Evolutionary conservation across 35 echinoderm and acorn worm genomes (phyloP).

Genomic region (Hemicentrotus pulcherrimus): DNA sequence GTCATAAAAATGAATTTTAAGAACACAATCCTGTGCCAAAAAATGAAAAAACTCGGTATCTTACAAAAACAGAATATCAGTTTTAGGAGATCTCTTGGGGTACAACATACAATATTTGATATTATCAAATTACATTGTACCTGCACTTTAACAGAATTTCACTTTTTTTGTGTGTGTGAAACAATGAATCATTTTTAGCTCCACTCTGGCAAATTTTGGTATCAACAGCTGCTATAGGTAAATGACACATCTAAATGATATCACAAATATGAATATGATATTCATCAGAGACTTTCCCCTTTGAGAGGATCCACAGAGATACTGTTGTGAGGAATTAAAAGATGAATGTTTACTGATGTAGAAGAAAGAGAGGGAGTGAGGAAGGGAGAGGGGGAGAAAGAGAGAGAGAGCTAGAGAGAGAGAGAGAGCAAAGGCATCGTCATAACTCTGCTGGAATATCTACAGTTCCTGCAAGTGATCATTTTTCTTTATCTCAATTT

Average conservation of each 20-base stretch:
- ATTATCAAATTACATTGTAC: too few relatives aligned
- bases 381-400: background rate
- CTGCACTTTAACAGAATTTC: too few relatives aligned
- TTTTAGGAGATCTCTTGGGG: too few relatives aligned
- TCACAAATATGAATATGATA: background rate
- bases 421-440: background rate
- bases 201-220: background rate
- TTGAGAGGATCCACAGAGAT: background rate
- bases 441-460: background rate
- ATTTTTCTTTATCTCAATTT: background rate
- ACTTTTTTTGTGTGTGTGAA: too few relatives aligned
- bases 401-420: background rate
- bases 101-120: too few relatives aligned
- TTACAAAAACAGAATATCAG: too few relatives aligned
- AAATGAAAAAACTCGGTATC: too few relatives aligned
- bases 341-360: too few relatives aligned
- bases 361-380: background rate
- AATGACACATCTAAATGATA: background rate
- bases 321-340: background rate
- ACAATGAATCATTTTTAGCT: background rate
- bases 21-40: background rate
- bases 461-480: background rate
- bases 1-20: background rate
- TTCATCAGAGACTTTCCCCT: background rate
- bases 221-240: background rate